Conservation (phyloP, 2,797 vertebrate species). For the Emydoidea blandingii region DNA sequence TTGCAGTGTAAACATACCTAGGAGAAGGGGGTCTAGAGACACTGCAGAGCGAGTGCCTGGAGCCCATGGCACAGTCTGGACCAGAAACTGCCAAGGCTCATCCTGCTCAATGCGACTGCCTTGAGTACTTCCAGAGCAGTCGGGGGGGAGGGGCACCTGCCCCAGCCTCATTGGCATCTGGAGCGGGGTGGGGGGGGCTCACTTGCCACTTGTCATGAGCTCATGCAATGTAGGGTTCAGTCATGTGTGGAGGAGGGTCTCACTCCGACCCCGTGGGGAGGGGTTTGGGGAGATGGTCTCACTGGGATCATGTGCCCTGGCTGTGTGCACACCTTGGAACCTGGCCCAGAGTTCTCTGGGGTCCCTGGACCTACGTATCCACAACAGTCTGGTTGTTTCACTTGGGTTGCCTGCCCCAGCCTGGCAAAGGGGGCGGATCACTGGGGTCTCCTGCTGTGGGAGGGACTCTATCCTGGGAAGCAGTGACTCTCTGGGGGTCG, state of each 20-base stretch:
- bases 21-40: background rate
- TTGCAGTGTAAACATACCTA: background rate
- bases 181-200: background rate
- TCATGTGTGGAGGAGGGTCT: background rate
- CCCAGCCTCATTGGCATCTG: background rate
- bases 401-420: too few species aligned
- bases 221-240: background rate
- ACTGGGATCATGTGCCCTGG: too few species aligned
- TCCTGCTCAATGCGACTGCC: background rate
- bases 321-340: too few species aligned
- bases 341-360: too few species aligned
- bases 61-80: background rate
- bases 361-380: too few species aligned
- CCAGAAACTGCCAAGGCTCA: background rate
- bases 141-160: too few species aligned
- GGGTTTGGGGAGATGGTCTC: too few species aligned
- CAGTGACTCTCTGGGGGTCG: too few species aligned
- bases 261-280: background rate
- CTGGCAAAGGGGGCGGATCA: too few species aligned
- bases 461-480: too few species aligned
- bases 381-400: too few species aligned
- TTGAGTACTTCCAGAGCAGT: background rate
- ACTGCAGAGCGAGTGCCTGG: background rate
- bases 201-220: background rate
- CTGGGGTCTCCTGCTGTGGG: too few species aligned